phyloP scores from a whole-genome alignment of 2,113 vertebrate genomes.

The Oryzias melastigma region DNA sequence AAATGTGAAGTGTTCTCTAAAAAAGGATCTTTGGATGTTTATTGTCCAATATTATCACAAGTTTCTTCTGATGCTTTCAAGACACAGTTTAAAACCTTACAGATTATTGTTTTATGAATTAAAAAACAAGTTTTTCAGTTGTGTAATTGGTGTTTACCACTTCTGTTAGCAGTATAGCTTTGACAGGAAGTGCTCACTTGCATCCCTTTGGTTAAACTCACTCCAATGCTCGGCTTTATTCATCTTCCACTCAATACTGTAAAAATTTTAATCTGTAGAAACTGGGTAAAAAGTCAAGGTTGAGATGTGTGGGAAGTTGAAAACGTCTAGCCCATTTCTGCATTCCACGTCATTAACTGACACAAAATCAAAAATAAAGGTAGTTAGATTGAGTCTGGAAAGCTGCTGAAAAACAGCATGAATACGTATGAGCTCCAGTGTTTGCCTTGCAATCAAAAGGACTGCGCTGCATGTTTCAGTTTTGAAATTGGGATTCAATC shows the following conservation, averaged over 20 bases:
- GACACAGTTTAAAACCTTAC: too few relatives aligned
- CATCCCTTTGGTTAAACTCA: slow-evolving; percentile 6
- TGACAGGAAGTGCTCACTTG: slow-evolving; percentile 16
- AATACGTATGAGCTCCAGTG: slow-evolving; percentile 34
- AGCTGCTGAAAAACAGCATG: slow-evolving; percentile 25
- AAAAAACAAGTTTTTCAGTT: too few relatives aligned
- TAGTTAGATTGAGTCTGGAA: slow-evolving; percentile 33
- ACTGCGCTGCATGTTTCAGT: slow-evolving; percentile 17
- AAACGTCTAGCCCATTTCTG: slow-evolving; percentile 13
- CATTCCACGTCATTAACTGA: slow-evolving; percentile 9
- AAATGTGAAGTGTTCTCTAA: too few relatives aligned
- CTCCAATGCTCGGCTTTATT: slow-evolving; percentile 5
- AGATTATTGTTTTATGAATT: too few relatives aligned
- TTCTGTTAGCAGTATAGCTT: neutral
- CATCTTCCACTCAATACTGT: neutral
- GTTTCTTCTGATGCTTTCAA: too few relatives aligned
- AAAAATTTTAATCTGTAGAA: neutral
- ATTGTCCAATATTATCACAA: too few relatives aligned
- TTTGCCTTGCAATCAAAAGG: slow-evolving; percentile 46
- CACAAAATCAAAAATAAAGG: slow-evolving; percentile 18
- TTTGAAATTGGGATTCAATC: slow-evolving; percentile 44
- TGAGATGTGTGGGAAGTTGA: slow-evolving; percentile 7
- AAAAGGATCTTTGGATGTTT: too few relatives aligned
- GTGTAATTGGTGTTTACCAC: neutral
- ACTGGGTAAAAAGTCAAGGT: slow-evolving; percentile 38